Base-by-base conservation (phyloP, 2,888 invertebrate genomes). In the Hydrotaea diabolus region DNA sequence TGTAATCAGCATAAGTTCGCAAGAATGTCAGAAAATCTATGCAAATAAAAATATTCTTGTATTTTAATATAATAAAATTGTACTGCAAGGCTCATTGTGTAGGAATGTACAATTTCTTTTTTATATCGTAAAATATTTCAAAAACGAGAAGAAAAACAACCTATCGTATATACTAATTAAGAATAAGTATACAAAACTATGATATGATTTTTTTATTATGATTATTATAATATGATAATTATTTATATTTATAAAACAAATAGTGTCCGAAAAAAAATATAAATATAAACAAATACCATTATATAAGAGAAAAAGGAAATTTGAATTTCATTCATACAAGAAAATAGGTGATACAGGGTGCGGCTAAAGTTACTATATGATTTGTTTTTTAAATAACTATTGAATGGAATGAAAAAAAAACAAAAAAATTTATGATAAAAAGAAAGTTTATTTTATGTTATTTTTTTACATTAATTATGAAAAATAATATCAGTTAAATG, bases 221-320 rank as follows among this genome's bases (percentile, higher is more conserved):
- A 49, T 49, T 49, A 49, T 49, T 49, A 13, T 49, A 31, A 31
- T 49, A 43, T 11, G 5, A 43, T 43, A 11, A 7, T 43, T 49
- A 49, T 49, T 49, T 49, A 49, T 49, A 49, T 49, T 49, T 49
- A 49, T 49, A 49, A n/a, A n/a, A 49, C 13, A 49, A 49, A 49
- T 49, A 49, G 49, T 49, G n/a, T 49, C n/a, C 4, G 49, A 49
- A 15, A n/a, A 49, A 3, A 43, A 49, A 49, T 36, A 36, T 36
- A 39, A 39, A 39, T 39, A 39, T 31, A 7, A 31, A 31, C 7
- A 43, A 43, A 43, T 7, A 43, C 43, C 15, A 15, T n/a, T n/a
- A n/a, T n/a, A n/a, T n/a, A 43, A 43, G 2, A 43, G 11, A 43
- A 43, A 43, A 43, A n/a, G 2, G n/a, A n/a, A 49, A n/a, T n/a